Percentiles rank a stretch among this genome's conserved stretches.
Evolutionary conservation across 2,888 invertebrate genomes (phyloP).

Genomic region (Lasioglossum pauxillum): DNA sequence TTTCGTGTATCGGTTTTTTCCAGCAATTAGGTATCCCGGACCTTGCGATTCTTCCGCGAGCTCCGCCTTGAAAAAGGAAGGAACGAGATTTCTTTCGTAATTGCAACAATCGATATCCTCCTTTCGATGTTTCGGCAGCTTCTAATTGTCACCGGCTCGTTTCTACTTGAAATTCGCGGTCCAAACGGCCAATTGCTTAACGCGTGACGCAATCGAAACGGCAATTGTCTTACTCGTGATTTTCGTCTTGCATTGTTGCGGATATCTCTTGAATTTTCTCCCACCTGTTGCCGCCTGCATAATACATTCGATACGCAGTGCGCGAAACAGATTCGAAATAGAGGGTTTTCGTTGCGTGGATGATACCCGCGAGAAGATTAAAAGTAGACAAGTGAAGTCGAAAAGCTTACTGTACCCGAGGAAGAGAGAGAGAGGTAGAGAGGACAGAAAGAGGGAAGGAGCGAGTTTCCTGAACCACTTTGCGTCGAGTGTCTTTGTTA

Average conservation of each 20-base stretch:
- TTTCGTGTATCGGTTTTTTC: constrained; percentile 42
- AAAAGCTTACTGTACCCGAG: not conserved
- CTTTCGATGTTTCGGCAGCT: not conserved
- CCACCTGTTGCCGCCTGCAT: constrained; percentile 7
- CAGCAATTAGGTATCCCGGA: constrained; percentile 36
- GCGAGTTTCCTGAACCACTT: not conserved
- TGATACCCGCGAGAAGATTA: not conserved
- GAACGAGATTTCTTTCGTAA: not conserved
- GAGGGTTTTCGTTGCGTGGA: not conserved
- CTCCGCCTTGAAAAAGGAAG: not conserved
- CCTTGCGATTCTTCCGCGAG: not conserved
- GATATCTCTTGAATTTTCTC: not conserved
- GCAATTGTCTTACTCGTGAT: not conserved
- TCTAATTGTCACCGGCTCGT: not conserved
- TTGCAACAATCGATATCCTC: not conserved
- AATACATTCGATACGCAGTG: constrained; percentile 3
- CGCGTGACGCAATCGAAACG: not conserved
- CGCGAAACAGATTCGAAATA: not conserved
- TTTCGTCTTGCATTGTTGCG: not conserved
- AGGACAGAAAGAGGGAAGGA: not conserved
- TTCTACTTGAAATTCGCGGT: not conserved
- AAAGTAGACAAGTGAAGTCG: not conserved
- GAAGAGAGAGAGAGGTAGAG: not conserved
- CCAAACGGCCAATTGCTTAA: not conserved
- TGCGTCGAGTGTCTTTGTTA: not conserved